Evolutionary conservation across 2,888 invertebrate genomes (phyloP), one percentile per base, ranked within the genome.

Genomic region (Drosophila falleni): DNA sequence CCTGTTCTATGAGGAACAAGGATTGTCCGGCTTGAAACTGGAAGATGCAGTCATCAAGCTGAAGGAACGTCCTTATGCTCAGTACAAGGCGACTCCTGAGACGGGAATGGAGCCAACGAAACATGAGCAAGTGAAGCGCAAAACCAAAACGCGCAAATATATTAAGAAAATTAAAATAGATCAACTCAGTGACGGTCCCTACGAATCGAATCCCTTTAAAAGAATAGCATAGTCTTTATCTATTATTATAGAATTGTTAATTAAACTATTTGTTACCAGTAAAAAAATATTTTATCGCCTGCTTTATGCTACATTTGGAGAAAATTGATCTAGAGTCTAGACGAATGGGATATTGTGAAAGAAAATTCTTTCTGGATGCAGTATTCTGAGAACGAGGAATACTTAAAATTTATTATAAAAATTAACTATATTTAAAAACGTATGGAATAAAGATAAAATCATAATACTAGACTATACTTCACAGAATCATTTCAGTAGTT

Each of bases 51-150:
- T 89, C 80, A 91, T 78, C 87, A 92, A 88, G 92, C 90, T 92
- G 60, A 91, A 80, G 49, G 93, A 93, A 71, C 94, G 95, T 85
- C 96, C 96, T 4, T 96, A 96, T 95, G 92, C 94, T 49, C 95
- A 96, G 74, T 96, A 94, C 79, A 93, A 93, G 81, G 84, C 90
- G n/a, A 44, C 66, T 0, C 80, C 90, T 15, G 82, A 90, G 0
- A 54, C 44, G 4, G 92, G 92, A 1, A 39, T 84, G 26, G 93
- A 93, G 67, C 85, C 89, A 2, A 26, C 78, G 0, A 93, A 93
- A 47, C 90, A 91, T 56, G 83, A 83, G 16, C 79, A 87, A 51
- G 65, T 89, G 2, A 73, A 87, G 0, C 86, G 77, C 9, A 89
- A 91, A 66, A 80, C 83, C 5, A 93, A 93, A 78, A 8, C 85